Evolutionary conservation across 2,888 invertebrate species (phyloP).

Genomic region (Conchocele bisecta): DNA sequence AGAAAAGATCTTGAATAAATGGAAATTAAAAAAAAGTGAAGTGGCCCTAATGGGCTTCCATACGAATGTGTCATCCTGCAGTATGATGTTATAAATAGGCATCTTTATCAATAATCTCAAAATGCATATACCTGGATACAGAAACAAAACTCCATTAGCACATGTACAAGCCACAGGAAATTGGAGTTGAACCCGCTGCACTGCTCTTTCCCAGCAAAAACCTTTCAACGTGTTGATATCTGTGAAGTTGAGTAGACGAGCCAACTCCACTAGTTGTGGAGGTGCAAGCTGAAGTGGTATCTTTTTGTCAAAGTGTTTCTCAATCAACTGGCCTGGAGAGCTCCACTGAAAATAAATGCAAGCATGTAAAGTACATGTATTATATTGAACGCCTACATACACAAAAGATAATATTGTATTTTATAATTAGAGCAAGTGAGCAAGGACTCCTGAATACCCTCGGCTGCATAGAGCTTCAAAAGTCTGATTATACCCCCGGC

Average conservation of each 20-base stretch:
- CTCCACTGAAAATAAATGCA: conserved; percentile 65
- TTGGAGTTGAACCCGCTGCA: conserved; percentile 85
- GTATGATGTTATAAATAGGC: neutral
- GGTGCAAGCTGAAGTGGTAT: conserved; percentile 86
- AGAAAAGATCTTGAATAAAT: no score
- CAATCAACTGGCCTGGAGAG: conserved; percentile 54
- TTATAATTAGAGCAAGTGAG: no score
- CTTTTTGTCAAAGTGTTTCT: conserved; percentile 67
- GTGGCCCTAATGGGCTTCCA: no score
- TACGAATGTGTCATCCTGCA: neutral
- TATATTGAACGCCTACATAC: no score
- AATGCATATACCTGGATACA: conserved; percentile 64
- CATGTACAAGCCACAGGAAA: conserved; percentile 85
- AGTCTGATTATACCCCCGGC: no score
- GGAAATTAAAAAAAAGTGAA: no score
- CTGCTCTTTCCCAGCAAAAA: conserved; percentile 86
- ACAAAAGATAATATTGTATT: no score
- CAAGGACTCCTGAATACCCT: no score
- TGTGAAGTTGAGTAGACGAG: conserved; percentile 85
- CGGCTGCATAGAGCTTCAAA: no score
- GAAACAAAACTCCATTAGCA: conserved; percentile 74
- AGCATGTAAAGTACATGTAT: no score
- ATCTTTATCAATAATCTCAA: neutral
- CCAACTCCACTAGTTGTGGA: conserved; percentile 91
- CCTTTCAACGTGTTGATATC: conserved; percentile 85